phyloP scores from a whole-genome alignment of 92 coral and sea anemone species.

The Zoanthus sansibaricus region DNA sequence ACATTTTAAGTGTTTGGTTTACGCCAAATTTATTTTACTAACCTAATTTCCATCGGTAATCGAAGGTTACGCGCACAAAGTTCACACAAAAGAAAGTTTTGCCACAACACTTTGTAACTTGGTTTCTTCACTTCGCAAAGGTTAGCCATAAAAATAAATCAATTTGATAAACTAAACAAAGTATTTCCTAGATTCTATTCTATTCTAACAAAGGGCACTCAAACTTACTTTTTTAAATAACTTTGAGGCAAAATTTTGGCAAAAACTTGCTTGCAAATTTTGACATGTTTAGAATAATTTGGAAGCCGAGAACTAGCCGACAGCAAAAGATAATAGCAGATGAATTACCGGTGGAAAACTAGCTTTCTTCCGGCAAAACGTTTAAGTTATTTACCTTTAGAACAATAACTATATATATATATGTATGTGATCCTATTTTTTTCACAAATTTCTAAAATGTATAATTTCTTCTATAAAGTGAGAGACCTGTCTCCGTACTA shows the following conservation, averaged over 20 bases:
- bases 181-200: neutral
- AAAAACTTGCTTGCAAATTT: neutral
- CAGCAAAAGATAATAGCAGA: too few relatives aligned
- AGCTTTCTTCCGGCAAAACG: neutral
- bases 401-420: neutral
- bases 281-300: neutral
- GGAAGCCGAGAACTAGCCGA: too few relatives aligned
- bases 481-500: constrained; percentile 8
- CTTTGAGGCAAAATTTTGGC: neutral
- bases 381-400: neutral
- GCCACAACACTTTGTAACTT: neutral
- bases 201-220: neutral
- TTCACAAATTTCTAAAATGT: neutral
- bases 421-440: neutral
- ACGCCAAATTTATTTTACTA: neutral
- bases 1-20: neutral
- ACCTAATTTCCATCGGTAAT: too few relatives aligned
- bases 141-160: too few relatives aligned
- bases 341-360: neutral
- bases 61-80: neutral
- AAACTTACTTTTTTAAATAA: neutral
- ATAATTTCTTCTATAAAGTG: neutral
- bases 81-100: neutral
- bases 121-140: neutral
- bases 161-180: neutral